phyloP scores from a whole-genome alignment of 2,113 vertebrate species.

The Nansenia antarctica region DNA sequence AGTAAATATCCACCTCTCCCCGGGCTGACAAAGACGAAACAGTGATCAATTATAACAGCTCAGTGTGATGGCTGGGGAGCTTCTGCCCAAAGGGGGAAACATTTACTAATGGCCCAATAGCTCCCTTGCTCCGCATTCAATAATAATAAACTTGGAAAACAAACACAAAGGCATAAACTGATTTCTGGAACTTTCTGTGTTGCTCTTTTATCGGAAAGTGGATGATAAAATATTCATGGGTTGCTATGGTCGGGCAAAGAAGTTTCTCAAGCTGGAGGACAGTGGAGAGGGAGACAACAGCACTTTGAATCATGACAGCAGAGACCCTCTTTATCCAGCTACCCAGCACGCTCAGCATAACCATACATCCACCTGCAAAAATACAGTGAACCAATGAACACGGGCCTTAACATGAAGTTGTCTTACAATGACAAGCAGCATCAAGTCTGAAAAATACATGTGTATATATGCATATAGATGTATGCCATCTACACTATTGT shows the following conservation, averaged over 20 bases:
- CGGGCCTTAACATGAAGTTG: too few relatives aligned
- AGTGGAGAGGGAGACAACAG: background rate
- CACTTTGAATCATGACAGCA: background rate
- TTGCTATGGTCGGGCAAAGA: slow-evolving; percentile 36
- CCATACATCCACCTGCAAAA: background rate
- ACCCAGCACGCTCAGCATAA: background rate
- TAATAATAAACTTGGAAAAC: slow-evolving; percentile 47
- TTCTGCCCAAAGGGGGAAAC: slow-evolving; percentile 19
- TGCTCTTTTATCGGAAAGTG: slow-evolving; percentile 44
- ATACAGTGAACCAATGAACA: background rate
- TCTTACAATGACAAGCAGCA: too few relatives aligned
- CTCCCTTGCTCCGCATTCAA: slow-evolving; percentile 26
- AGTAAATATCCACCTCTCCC: too few relatives aligned
- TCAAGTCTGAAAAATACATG: too few relatives aligned
- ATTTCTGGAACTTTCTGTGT: slow-evolving; percentile 28
- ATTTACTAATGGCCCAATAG: slow-evolving; percentile 37
- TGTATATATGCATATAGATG: too few relatives aligned
- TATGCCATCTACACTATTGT: too few relatives aligned
- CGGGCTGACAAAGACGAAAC: too few relatives aligned
- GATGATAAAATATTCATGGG: slow-evolving; percentile 57
- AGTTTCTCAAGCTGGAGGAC: slow-evolving; percentile 1
- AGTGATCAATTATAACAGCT: too few relatives aligned
- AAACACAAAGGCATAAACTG: slow-evolving; percentile 37
- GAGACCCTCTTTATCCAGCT: background rate
- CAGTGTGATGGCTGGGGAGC: background rate